These are phyloP conservation scores for Aradus depressus DNA, from an alignment of 2,888 invertebrate genomes.

Conservation along the genomic window DNA sequence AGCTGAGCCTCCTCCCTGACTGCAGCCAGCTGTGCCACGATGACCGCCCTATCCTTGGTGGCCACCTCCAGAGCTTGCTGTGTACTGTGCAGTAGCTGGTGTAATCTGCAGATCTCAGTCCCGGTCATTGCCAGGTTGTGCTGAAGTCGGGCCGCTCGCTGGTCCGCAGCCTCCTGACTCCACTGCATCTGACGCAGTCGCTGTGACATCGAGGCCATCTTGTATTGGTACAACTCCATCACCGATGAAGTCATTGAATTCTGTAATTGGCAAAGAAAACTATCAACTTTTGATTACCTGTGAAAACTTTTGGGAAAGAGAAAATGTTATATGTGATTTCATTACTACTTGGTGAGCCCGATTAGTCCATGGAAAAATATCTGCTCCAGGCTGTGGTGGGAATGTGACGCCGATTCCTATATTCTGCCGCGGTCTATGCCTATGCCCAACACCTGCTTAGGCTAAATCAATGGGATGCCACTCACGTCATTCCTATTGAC, in stretches of 20 bases:
- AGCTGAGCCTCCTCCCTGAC: constrained; percentile 40
- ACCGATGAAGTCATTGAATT: constrained; percentile 45
- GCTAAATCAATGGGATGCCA: not conserved
- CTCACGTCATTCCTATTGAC: constrained; percentile 39
- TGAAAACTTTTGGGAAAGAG: not conserved
- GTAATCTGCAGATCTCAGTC: constrained; percentile 40
- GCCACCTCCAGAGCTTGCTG: constrained; percentile 42
- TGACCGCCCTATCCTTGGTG: constrained; percentile 38
- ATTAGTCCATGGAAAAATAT: too few species aligned
- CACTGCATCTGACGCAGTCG: constrained; percentile 42
- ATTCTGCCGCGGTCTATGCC: too few species aligned
- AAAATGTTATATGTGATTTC: too few species aligned
- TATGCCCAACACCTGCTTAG: too few species aligned
- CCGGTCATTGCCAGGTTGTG: constrained; percentile 42
- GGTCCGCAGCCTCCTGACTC: constrained; percentile 43
- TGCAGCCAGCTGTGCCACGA: constrained; percentile 42
- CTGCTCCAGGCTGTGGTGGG: too few species aligned
- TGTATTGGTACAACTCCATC: constrained; percentile 62
- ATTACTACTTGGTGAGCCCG: too few species aligned
- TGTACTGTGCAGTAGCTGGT: constrained; percentile 41
- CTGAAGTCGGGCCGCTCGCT: constrained; percentile 41
- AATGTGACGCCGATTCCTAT: too few species aligned
- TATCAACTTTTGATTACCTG: not conserved
- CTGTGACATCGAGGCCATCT: constrained; percentile 46
- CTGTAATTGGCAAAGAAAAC: constrained; percentile 1